Base-by-base conservation (phyloP, 2,888 invertebrate genomes). In the Molanna angustata region DNA sequence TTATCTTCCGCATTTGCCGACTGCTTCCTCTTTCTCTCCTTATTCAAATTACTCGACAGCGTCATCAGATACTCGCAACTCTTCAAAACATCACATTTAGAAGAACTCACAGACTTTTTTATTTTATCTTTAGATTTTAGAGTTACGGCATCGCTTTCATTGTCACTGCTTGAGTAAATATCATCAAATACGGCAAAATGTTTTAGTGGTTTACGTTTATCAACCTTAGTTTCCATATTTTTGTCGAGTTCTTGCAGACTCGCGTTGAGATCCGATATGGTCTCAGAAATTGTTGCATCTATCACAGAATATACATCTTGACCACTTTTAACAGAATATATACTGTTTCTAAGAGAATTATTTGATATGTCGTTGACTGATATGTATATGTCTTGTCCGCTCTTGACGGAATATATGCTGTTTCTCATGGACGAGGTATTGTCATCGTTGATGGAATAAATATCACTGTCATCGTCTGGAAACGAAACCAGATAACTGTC, bases 401-500 rank as follows among this genome's bases (percentile, higher is more conserved):
- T 57, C 21, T 52, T 54, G 6, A 54, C 57, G 3, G 57, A 57
- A 18, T 54, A 57, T 11, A 54, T 52, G 20, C 52, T 52, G 22
- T 50, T 51, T 17, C 57, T 49, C 14, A 56, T 19, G 7, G 53
- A 56, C 1, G 51, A 44, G 17, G 13, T 31, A 20, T 48, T 51
- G 27, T 50, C 55, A 3, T 32, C 35, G 2, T 31, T 17, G 7
- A 58, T 61, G 19, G 64, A 65, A 60, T 67, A 67, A 31, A 60
- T 60, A 57, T 71, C 69, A 42, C 66, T 68, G 56, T 64, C 64
- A 27, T 65, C 65, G 39, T 73, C 70, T 13, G 72, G 70, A 48
- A 66, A 72, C 57, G 70, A 69, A 61, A 72, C 70, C 17, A 68
- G 60, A 61, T 72, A 74, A 58, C 69, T 68, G 54, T 72, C 70